Percentiles rank a stretch among this genome's conserved stretches.
These are phyloP conservation scores for Latrodectus hesperus DNA, from an alignment of 2,888 invertebrate genomes.

Conservation along the genomic window DNA sequence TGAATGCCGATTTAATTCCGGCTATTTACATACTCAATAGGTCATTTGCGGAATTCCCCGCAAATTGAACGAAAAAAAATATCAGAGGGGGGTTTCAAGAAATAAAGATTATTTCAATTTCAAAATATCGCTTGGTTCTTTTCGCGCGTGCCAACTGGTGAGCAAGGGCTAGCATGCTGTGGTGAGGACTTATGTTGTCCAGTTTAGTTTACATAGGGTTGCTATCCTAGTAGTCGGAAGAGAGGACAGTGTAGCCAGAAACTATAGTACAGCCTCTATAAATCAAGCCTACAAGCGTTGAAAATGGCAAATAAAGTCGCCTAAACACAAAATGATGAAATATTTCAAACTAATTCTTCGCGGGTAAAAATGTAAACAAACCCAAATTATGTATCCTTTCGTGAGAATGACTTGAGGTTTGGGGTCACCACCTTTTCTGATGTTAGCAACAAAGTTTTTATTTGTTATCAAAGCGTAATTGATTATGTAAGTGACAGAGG, in stretches of 20 bases:
- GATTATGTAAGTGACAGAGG: too few relatives aligned
- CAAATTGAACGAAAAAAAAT: background rate
- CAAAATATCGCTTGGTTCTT: constrained; percentile 19
- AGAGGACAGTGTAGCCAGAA: background rate
- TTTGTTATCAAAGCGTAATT: too few relatives aligned
- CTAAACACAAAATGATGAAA: too few relatives aligned
- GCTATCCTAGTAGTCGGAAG: constrained; percentile 23
- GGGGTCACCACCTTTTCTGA: too few relatives aligned
- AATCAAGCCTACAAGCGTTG: too few relatives aligned
- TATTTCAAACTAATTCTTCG: too few relatives aligned
- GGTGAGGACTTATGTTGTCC: constrained; percentile 59
- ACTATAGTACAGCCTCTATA: too few relatives aligned
- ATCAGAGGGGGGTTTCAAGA: background rate
- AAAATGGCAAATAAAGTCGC: too few relatives aligned
- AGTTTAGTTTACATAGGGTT: constrained; percentile 68
- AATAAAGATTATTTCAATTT: background rate
- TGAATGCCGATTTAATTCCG: constrained; percentile 24
- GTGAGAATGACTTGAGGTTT: too few relatives aligned
- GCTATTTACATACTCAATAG: constrained; percentile 11
- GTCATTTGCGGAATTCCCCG: background rate
- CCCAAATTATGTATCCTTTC: too few relatives aligned
- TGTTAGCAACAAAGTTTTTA: too few relatives aligned
- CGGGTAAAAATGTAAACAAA: too few relatives aligned
- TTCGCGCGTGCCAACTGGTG: constrained; percentile 19
- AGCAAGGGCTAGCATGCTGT: constrained; percentile 46